These are phyloP conservation scores for Vidua chalybeata DNA, from an alignment of 2,113 vertebrate genomes.

Conservation along the genomic window DNA sequence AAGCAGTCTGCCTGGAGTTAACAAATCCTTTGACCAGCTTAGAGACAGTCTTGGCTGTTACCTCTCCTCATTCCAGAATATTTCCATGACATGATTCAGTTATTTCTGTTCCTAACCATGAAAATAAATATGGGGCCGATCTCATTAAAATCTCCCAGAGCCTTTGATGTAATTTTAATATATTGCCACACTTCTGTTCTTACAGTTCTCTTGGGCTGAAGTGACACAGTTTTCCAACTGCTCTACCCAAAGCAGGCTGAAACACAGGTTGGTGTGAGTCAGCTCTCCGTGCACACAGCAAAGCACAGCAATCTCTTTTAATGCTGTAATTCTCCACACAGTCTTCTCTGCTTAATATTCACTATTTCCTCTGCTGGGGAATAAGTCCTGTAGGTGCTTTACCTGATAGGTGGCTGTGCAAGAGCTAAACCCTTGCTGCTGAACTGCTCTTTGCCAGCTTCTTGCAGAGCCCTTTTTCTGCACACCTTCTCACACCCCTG, in stretches of 20 bases:
- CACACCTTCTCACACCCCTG: background rate
- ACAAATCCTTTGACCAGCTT: background rate
- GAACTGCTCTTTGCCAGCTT: background rate
- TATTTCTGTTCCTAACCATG: slow-evolving; percentile 56
- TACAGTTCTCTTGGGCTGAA: slow-evolving; percentile 52
- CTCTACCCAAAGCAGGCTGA: background rate
- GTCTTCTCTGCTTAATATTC: background rate
- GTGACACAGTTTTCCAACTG: slow-evolving; percentile 50
- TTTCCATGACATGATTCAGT: slow-evolving; percentile 50
- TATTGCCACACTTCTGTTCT: slow-evolving; percentile 1
- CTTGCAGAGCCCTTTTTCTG: background rate
- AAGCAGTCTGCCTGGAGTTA: background rate
- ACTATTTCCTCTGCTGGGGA: background rate
- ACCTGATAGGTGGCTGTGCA: background rate
- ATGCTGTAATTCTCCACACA: background rate
- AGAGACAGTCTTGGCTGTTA: slow-evolving; percentile 2
- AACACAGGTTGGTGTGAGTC: background rate
- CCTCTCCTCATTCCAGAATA: slow-evolving; percentile 27
- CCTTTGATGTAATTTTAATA: slow-evolving; percentile 63
- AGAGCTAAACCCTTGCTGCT: background rate
- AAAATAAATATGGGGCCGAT: slow-evolving; percentile 46
- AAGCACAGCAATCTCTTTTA: background rate
- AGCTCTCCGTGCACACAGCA: background rate
- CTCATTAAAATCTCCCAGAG: slow-evolving; percentile 52
- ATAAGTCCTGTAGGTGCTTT: background rate